A percentile compares a stretch with the other conserved stretches of the same genome.
Evolutionary conservation across 2,113 vertebrate species (phyloP).

Genomic region (Chloebia gouldiae): DNA sequence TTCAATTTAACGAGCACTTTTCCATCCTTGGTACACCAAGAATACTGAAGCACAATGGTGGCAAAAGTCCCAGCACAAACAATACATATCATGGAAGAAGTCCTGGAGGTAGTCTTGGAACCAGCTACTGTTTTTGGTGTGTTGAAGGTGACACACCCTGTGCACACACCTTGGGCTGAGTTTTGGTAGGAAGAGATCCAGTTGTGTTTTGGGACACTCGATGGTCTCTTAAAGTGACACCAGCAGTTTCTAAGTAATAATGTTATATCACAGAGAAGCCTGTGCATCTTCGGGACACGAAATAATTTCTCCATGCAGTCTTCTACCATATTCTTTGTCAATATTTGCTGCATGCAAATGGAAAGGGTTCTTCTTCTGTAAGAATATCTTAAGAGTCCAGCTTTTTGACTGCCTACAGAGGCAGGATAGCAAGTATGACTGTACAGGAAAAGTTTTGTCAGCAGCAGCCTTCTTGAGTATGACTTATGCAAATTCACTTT

Average conservation of each 20-base stretch:
- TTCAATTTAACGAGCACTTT: not conserved
- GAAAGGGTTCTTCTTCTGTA: not conserved
- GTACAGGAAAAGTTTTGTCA: not conserved
- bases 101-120: not conserved
- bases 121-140: not conserved
- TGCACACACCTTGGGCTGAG: not conserved
- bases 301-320: not conserved
- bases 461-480: not conserved
- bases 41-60: slow-evolving; percentile 47
- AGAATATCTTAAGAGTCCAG: not conserved
- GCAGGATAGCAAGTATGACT: not conserved
- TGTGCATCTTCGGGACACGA: not conserved
- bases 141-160: slow-evolving; percentile 5
- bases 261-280: not conserved
- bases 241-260: not conserved
- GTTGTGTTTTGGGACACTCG: not conserved
- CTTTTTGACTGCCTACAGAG: not conserved
- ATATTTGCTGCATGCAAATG: not conserved
- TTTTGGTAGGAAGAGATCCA: slow-evolving; percentile 1
- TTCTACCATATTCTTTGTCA: not conserved
- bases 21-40: not conserved
- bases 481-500: not conserved
- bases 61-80: slow-evolving; percentile 48
- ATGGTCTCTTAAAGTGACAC: not conserved
- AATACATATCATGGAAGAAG: slow-evolving; percentile 5